A percentile compares a stretch with the other conserved stretches of the same genome.
phyloP scores from a whole-genome alignment of 2,113 vertebrate genomes.

The Manacus vitellinus region DNA sequence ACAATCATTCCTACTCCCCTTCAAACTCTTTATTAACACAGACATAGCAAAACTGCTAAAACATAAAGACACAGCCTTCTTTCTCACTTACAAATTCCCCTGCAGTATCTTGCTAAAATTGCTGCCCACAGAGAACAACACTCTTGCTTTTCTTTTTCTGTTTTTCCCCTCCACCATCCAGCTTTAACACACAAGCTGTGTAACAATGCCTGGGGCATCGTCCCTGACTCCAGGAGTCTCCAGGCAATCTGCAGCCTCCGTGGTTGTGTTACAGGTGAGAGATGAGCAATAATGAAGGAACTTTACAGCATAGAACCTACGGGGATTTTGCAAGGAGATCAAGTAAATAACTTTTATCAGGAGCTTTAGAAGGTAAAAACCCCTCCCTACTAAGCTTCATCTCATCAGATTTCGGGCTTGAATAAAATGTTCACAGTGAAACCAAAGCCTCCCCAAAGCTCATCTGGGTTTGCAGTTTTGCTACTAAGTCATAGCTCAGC shows the following conservation, averaged over 20 bases:
- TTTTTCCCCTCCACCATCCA: neutral
- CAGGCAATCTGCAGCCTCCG: neutral
- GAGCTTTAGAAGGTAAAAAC: neutral
- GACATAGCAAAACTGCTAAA: neutral
- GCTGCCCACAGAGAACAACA: neutral
- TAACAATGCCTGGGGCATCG: neutral
- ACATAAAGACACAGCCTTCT: neutral
- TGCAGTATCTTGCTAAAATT: neutral
- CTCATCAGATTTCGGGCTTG: neutral
- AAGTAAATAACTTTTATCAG: conserved; percentile 22
- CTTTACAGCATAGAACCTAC: neutral
- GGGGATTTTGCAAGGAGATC: neutral
- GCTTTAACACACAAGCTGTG: neutral
- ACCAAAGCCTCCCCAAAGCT: neutral
- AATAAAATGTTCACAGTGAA: neutral
- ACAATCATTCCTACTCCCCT: neutral
- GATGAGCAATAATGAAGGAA: neutral
- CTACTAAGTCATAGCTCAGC: neutral
- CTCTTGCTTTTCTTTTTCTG: neutral
- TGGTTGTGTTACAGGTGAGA: neutral
- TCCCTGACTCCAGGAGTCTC: neutral
- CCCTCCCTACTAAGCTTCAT: neutral
- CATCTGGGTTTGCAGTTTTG: neutral
- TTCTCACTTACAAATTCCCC: neutral
- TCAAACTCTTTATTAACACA: neutral